Evolutionary conservation across 2,888 invertebrate genomes (phyloP).

Genomic region (Leucozona laternaria): DNA sequence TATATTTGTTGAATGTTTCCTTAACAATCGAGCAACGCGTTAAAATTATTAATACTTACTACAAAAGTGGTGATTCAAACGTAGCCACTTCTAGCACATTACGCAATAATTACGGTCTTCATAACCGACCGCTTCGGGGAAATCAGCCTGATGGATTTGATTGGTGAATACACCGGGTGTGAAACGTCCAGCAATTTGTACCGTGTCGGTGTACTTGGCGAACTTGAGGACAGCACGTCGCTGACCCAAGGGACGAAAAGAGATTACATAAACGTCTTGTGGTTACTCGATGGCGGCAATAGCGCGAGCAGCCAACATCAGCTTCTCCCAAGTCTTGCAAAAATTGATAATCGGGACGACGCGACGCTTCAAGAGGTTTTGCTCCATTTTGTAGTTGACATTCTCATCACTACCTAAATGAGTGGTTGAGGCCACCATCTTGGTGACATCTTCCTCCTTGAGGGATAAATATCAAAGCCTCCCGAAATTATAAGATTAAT

Average conservation of each 20-base stretch:
- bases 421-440: constrained; percentile 97
- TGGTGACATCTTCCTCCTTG: constrained; percentile 99
- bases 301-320: constrained; percentile 97
- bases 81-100: too few species aligned
- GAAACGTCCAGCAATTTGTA: constrained; percentile 99
- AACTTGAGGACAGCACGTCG: constrained; percentile 99
- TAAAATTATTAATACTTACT: too few species aligned
- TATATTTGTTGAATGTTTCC: too few species aligned
- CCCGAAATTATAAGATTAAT: constrained; percentile 97
- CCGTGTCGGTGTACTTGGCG: constrained; percentile 98
- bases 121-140: too few species aligned
- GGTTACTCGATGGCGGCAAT: constrained; percentile 99
- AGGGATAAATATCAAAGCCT: constrained; percentile 95
- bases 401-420: constrained; percentile 98
- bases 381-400: constrained; percentile 98
- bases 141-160: constrained; percentile 97
- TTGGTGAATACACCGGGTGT: constrained; percentile 99
- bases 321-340: constrained; percentile 99
- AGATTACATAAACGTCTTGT: constrained; percentile 98
- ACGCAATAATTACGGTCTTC: too few species aligned
- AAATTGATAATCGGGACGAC: constrained; percentile 96
- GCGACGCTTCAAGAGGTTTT: constrained; percentile 98
- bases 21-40: too few species aligned
- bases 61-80: too few species aligned
- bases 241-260: constrained; percentile 97